phyloP scores from a whole-genome alignment of 2,797 vertebrate species.

The Ctenopoma kingsleyae region DNA sequence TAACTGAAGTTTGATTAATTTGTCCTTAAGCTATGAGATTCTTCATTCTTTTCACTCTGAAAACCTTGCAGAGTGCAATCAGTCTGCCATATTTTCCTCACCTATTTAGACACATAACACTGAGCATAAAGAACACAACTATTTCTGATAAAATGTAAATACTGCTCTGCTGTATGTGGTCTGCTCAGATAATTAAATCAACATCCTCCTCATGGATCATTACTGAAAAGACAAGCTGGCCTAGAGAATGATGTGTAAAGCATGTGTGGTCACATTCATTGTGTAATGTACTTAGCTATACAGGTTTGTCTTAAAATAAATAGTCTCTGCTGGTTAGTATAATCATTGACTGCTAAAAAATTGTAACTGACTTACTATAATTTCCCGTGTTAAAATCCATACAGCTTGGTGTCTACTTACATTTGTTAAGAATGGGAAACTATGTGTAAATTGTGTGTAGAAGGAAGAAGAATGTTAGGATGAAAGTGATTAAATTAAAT shows the following conservation, averaged over 20 bases:
- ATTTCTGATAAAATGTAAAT: constrained; percentile 4
- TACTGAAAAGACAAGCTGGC: constrained; percentile 29
- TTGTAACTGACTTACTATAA: background rate
- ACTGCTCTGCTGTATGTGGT: background rate
- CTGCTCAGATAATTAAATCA: constrained; percentile 21
- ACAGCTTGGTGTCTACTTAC: background rate
- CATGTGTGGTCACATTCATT: constrained; percentile 41
- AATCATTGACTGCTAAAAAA: constrained; percentile 7
- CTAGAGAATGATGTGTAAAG: constrained; percentile 31
- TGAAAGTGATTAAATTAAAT: too few relatives aligned
- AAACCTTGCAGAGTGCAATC: constrained; percentile 17
- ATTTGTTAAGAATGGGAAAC: background rate
- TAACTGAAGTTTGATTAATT: constrained; percentile 39
- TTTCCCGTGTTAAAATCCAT: too few relatives aligned
- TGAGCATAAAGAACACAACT: constrained; percentile 1
- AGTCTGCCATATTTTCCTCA: constrained; percentile 1
- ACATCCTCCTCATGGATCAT: constrained; percentile 10
- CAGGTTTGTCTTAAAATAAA: constrained; percentile 23
- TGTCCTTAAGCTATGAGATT: constrained; percentile 4
- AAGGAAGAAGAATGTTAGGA: too few relatives aligned
- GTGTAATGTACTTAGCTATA: constrained; percentile 27
- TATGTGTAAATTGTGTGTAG: background rate
- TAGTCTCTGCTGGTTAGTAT: constrained; percentile 14
- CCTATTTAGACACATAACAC: background rate
- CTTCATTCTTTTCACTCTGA: constrained; percentile 18